phyloP scores from a whole-genome alignment of 2,113 vertebrate species.

The Nanorana parkeri region DNA sequence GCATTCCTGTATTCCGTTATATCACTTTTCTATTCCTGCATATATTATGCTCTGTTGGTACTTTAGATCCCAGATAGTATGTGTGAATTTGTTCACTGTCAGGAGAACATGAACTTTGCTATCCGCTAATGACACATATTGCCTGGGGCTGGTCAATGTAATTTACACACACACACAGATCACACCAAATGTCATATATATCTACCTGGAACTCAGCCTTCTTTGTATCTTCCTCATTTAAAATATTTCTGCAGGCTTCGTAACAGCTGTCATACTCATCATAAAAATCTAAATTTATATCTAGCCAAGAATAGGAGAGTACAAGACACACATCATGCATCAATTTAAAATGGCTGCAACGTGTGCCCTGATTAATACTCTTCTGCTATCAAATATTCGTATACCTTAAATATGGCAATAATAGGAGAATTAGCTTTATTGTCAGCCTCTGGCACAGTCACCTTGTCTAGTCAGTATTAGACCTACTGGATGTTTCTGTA shows the following conservation, averaged over 20 bases:
- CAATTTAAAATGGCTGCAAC: conserved; percentile 20
- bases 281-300: conserved; percentile 50
- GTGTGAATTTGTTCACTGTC: conserved; percentile 37
- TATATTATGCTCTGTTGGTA: background rate
- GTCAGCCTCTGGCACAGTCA: conserved; percentile 6
- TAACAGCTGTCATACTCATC: conserved; percentile 21
- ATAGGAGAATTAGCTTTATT: background rate
- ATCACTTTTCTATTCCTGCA: background rate
- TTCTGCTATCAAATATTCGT: conserved; percentile 4
- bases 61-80: conserved; percentile 24
- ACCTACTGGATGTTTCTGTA: too few species aligned
- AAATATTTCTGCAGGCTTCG: conserved; percentile 36
- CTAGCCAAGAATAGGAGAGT: conserved; percentile 17
- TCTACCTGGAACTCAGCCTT: background rate
- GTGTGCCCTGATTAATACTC: conserved; percentile 11
- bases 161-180: conserved; percentile 33
- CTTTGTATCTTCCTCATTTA: conserved; percentile 25
- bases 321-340: conserved; percentile 1
- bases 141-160: conserved; percentile 28
- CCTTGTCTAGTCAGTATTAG: background rate
- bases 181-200: conserved; percentile 23
- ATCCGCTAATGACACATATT: conserved; percentile 39
- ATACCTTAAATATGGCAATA: background rate
- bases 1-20: too few species aligned
- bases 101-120: conserved; percentile 36